A percentile compares a stretch with the other conserved stretches of the same genome.
Evolutionary conservation across 2,113 vertebrate species (phyloP).

Genomic region (Mormyrus lacerda): DNA sequence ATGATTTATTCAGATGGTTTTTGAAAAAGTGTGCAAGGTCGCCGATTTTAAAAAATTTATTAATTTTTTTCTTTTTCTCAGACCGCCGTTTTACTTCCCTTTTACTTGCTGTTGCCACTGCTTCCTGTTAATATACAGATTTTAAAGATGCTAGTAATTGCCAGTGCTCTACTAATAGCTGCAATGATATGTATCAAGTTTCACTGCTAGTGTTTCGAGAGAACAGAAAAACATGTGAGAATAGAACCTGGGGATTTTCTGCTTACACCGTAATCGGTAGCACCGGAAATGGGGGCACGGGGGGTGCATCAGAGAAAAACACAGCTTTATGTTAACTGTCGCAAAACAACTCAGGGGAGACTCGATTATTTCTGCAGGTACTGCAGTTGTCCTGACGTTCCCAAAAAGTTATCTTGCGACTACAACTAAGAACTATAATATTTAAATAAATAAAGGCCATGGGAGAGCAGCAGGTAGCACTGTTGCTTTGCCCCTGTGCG

Average conservation of each 20-base stretch:
- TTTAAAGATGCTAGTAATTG: neutral
- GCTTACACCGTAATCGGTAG: neutral
- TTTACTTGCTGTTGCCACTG: neutral
- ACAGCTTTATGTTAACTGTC: neutral
- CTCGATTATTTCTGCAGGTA: neutral
- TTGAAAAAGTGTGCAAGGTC: neutral
- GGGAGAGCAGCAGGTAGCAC: neutral
- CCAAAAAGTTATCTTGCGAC: neutral
- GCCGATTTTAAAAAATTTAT: too few relatives aligned
- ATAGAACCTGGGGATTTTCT: neutral
- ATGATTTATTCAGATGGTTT: neutral
- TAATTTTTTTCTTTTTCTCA: neutral
- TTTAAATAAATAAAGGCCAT: neutral
- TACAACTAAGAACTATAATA: neutral
- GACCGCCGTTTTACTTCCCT: neutral
- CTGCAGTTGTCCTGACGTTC: neutral
- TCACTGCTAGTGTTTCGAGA: neutral
- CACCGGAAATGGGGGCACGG: neutral
- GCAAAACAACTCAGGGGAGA: neutral
- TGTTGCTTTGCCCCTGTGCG: neutral
- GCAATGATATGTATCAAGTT: neutral
- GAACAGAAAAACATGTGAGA: neutral
- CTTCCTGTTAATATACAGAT: neutral
- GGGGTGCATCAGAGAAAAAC: neutral
- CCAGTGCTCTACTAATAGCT: neutral